A percentile compares a stretch with the other conserved stretches of the same genome.
Conservation (phyloP, 2,888 invertebrate genomes). For the Atethmia centrago region DNA sequence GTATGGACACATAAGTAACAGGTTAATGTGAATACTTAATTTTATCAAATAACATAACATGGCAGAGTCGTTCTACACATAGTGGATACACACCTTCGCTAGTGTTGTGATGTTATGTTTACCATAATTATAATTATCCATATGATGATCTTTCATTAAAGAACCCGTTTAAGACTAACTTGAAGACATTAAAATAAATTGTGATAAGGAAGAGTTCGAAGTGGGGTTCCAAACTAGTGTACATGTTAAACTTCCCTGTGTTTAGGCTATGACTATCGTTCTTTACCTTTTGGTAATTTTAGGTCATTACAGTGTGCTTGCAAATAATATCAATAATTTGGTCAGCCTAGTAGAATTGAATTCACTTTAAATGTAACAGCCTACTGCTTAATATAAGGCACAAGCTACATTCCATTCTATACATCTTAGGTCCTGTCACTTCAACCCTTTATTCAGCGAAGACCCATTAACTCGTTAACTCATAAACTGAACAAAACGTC, state of each 20-base stretch:
- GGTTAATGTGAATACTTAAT: not conserved
- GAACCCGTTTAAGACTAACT: not conserved
- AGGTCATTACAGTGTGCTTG: not conserved
- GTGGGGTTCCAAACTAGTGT: not conserved
- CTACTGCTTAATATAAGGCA: no score
- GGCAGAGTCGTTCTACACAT: not conserved
- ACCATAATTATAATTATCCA: not conserved
- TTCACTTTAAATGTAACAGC: not conserved
- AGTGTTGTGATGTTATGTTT: not conserved
- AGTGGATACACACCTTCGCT: not conserved
- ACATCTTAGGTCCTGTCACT: constrained; percentile 6
- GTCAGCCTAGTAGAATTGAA: not conserved
- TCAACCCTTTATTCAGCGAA: constrained; percentile 9
- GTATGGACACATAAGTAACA: not conserved
- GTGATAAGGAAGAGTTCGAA: not conserved
- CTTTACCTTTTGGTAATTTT: not conserved
- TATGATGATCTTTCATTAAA: no score
- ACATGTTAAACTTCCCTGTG: not conserved
- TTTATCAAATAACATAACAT: not conserved
- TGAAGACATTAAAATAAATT: not conserved
- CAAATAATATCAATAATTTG: not conserved
- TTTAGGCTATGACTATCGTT: not conserved
- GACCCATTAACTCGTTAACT: constrained; percentile 41
- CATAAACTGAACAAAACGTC: constrained; percentile 35
- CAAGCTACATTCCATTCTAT: not conserved